Evolutionary conservation across 2,113 vertebrate genomes (phyloP).

Genomic region (Condylura cristata): DNA sequence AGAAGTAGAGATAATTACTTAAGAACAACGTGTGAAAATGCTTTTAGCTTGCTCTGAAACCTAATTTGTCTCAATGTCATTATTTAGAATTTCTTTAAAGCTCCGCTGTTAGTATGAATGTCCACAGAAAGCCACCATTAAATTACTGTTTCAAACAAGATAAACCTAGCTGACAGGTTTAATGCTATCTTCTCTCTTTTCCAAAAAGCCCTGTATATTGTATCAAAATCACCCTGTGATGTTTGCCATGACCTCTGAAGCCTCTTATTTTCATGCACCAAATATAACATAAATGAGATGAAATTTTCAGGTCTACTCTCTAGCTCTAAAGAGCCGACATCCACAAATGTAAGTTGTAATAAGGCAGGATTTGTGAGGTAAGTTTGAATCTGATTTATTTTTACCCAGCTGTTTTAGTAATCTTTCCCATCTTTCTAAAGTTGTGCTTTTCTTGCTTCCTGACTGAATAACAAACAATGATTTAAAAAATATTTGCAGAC

Average conservation of each 20-base stretch:
- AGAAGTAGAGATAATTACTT: background rate
- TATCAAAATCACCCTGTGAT: background rate
- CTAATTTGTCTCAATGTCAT: background rate
- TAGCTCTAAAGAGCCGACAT: background rate
- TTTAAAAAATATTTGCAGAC: background rate
- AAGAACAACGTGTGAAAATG: background rate
- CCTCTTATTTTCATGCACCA: background rate
- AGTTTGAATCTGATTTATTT: background rate
- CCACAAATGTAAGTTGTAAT: background rate
- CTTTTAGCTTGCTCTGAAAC: background rate
- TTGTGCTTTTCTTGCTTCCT: background rate
- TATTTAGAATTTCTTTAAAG: slow-evolving; percentile 16
- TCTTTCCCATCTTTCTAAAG: background rate
- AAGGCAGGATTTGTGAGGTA: background rate
- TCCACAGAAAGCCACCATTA: background rate
- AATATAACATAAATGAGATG: slow-evolving; percentile 14
- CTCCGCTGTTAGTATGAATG: background rate
- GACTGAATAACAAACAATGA: background rate
- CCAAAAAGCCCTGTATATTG: background rate
- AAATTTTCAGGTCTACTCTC: background rate
- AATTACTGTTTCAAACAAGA: background rate
- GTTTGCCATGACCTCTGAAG: background rate
- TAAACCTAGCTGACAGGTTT: background rate
- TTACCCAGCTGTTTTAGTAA: background rate
- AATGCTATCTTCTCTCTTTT: background rate